These are phyloP conservation scores for Arenaria interpres DNA, from an alignment of 2,113 vertebrate genomes.

Conservation along the genomic window DNA sequence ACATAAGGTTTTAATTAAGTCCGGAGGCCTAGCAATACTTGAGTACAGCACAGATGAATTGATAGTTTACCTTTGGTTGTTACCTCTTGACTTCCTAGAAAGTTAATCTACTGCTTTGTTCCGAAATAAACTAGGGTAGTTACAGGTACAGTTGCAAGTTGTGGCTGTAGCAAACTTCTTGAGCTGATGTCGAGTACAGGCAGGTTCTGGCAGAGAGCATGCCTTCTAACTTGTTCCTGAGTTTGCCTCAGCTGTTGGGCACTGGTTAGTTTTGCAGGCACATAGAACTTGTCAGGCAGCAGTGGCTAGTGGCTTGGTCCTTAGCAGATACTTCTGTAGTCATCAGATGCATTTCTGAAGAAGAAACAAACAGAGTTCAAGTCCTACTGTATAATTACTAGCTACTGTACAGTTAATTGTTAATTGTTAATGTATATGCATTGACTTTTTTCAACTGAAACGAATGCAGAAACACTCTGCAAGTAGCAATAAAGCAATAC, in stretches of 20 bases:
- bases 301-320: background rate
- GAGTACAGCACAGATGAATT: background rate
- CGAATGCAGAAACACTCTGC: background rate
- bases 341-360: background rate
- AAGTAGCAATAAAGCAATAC: fast-evolving
- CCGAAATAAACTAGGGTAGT: background rate
- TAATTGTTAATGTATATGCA: too few relatives aligned
- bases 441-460: background rate
- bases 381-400: background rate
- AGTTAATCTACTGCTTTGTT: background rate
- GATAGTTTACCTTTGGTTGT: background rate
- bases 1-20: background rate
- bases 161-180: background rate
- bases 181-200: background rate
- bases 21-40: background rate
- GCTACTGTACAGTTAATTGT: background rate
- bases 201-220: background rate
- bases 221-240: background rate
- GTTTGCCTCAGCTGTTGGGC: background rate
- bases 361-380: background rate
- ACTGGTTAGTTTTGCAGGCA: background rate
- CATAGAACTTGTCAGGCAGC: background rate
- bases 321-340: background rate
- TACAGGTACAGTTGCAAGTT: background rate
- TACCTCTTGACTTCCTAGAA: background rate